A percentile compares a stretch with the other conserved stretches of the same genome.
These are phyloP conservation scores for Cantharis rufa DNA, from an alignment of 2,888 invertebrate genomes.

Conservation along the genomic window DNA sequence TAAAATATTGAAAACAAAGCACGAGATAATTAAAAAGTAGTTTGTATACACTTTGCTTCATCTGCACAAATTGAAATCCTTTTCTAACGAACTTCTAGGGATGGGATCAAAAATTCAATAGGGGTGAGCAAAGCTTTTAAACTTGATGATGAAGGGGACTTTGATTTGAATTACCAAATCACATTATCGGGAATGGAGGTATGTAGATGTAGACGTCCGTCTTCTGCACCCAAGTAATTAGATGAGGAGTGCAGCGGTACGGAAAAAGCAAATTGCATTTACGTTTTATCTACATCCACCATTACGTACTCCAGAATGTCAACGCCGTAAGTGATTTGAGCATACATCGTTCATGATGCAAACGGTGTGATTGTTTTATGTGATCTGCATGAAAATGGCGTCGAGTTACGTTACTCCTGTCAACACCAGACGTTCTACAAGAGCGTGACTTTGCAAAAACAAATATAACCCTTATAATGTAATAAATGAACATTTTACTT, in stretches of 20 bases:
- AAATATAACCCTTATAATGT: constrained; percentile 29
- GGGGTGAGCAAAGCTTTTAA: constrained; percentile 41
- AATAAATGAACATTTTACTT: constrained; percentile 29
- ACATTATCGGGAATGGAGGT: constrained; percentile 37
- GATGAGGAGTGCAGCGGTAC: constrained; percentile 45
- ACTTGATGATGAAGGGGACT: constrained; percentile 42
- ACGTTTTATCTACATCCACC: constrained; percentile 34
- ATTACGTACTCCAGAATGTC: constrained; percentile 40
- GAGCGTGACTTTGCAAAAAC: constrained; percentile 36
- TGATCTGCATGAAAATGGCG: constrained; percentile 31
- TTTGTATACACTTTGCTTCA: constrained; percentile 3
- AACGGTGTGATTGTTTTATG: constrained; percentile 40
- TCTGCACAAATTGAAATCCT: constrained; percentile 1
- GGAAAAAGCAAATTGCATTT: constrained; percentile 48
- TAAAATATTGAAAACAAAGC: not conserved
- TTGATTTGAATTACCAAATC: constrained; percentile 49
- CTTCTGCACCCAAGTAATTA: constrained; percentile 44
- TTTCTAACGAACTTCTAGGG: constrained; percentile 6
- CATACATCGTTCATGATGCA: constrained; percentile 36
- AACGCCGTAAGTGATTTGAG: constrained; percentile 42
- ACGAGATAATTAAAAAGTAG: not conserved
- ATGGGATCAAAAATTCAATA: constrained; percentile 47
- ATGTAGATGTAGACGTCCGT: constrained; percentile 26
- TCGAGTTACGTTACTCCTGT: constrained; percentile 29
- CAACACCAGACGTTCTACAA: constrained; percentile 31